phyloP scores from a whole-genome alignment of 2,888 invertebrate genomes.

The Himalopsyche kuldschensis region DNA sequence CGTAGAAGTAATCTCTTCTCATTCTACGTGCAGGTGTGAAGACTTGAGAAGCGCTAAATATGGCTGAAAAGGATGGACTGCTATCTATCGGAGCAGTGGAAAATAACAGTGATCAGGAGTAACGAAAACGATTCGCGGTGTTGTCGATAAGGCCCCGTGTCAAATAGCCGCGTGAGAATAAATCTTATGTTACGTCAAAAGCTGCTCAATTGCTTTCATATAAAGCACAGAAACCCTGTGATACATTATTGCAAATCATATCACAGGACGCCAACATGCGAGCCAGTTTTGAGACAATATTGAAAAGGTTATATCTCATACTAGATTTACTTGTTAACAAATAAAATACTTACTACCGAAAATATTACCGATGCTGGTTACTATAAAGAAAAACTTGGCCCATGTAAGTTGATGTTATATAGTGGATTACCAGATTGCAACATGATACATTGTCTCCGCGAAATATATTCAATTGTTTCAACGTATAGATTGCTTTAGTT shows the following conservation, averaged over 20 bases:
- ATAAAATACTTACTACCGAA: too few relatives aligned
- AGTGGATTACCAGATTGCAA: too few relatives aligned
- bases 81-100: not conserved
- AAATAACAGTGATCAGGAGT: not conserved
- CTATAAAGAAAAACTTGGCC: too few relatives aligned
- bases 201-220: not conserved
- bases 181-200: not conserved
- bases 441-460: too few relatives aligned
- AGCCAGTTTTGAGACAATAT: not conserved
- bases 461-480: too few relatives aligned
- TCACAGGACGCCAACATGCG: not conserved
- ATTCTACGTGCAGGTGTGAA: too few relatives aligned
- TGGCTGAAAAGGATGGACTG: not conserved
- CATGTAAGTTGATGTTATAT: too few relatives aligned
- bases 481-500: too few relatives aligned
- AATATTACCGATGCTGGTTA: too few relatives aligned
- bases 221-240: not conserved
- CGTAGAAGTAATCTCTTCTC: too few relatives aligned
- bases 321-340: too few relatives aligned
- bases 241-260: not conserved
- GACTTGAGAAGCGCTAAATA: not conserved
- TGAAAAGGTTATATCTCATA: too few relatives aligned
- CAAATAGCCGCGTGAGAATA: not conserved
- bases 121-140: not conserved
- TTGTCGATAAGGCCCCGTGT: not conserved